Evolutionary conservation across 2,113 vertebrate genomes (phyloP), one percentile per base, ranked within the genome.

Genomic region (Coracopsis vasa): DNA sequence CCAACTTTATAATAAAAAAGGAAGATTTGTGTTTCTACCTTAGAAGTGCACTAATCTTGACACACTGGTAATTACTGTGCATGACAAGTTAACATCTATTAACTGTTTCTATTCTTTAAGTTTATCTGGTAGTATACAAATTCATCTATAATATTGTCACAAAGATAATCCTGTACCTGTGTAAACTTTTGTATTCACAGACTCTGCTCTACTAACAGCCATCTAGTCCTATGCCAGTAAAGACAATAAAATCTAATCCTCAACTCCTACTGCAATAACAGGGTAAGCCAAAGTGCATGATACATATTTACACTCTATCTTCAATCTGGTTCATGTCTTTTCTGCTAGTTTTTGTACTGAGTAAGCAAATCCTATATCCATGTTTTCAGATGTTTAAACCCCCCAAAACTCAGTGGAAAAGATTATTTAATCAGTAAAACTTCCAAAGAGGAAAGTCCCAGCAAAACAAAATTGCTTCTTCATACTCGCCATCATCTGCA

Each of bases 401-500:
- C 21, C 33, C 33, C 24, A 42, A 56, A 58, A n/a, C 31, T 33
- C 28, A 29, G 48, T 13, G 27, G 39, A 54, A 72, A 33, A 71
- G 15, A 72, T 10, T 45, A 88, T n/a, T 58, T 56, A 51, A 69
- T 71, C 33, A 50, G 33, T 44, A 39, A 64, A 71, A 53, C 8
- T 37, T 62, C 28, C 45, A 37, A 44, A 86, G 44, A 74, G n/a
- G 17, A 33, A 84, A 66, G 24, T 17, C 27, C 11, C 47, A 67
- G 33, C 31, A 62, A 80, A 84, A 54, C 33, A 69, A 66, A 56
- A 14, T 7, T 65, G 12, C 19, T 79, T 66, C 13, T 92, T 75
- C 39, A 24, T 71, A 97, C 98, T 98, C 92, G 99, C 99, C 98
- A 44, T 99, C 99, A 80, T 98, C 96, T 19, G 33, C 95, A 94